phyloP scores from a whole-genome alignment of 1,140 invertebrate species.

The Orchestia grillus region DNA sequence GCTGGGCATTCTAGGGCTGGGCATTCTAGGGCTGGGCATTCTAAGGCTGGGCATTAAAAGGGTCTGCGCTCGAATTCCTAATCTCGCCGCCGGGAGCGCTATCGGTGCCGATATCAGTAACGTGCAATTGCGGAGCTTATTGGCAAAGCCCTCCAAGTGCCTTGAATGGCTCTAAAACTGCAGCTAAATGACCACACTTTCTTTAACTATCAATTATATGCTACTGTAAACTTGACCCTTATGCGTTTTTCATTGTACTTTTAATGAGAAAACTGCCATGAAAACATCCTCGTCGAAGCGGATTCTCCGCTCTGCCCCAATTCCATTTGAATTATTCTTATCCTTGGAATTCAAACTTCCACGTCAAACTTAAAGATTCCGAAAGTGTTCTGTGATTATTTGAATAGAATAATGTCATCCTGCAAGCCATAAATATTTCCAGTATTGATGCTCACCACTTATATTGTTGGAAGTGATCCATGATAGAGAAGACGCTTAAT shows the following conservation, averaged over 20 bases:
- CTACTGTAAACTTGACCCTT: constrained; percentile 19
- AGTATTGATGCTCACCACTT: too few species aligned
- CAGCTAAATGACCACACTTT: constrained; percentile 26
- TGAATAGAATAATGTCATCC: too few species aligned
- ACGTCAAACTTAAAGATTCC: neutral
- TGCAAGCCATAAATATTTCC: too few species aligned
- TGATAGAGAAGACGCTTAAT: too few species aligned
- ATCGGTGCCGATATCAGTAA: constrained; percentile 16
- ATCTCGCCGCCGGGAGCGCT: neutral
- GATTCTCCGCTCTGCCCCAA: neutral
- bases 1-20: too few species aligned
- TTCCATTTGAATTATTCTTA: constrained; percentile 13
- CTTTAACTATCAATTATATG: constrained; percentile 26
- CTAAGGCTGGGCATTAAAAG: neutral
- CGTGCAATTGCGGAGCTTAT: constrained; percentile 35
- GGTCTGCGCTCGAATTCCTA: neutral
- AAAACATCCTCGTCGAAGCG: neutral
- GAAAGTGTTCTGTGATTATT: too few species aligned
- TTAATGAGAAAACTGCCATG: constrained; percentile 40
- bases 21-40: neutral
- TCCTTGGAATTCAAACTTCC: neutral
- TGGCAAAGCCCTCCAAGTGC: neutral
- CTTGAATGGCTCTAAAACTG: constrained; percentile 13
- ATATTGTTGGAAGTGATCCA: too few species aligned
- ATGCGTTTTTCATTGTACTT: constrained; percentile 36